phyloP scores from a whole-genome alignment of 2,113 vertebrate species.

The Heloderma charlesbogerti region DNA sequence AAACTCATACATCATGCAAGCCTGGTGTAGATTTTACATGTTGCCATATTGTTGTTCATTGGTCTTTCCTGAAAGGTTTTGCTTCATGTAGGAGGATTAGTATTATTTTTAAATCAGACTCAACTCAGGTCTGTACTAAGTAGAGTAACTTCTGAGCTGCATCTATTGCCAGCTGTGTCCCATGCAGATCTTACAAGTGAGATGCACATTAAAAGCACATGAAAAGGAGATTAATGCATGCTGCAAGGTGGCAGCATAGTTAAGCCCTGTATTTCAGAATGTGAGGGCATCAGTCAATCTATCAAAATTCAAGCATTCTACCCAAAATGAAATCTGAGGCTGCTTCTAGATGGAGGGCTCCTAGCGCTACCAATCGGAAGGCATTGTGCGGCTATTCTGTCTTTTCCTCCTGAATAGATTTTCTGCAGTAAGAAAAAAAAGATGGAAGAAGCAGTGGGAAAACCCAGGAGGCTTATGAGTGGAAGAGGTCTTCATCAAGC shows the following conservation, averaged over 20 bases:
- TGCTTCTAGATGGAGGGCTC: no score
- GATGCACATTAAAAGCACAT: neutral
- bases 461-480: no score
- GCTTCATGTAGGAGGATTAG: neutral
- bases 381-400: no score
- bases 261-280: neutral
- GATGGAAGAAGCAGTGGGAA: no score
- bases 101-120: neutral
- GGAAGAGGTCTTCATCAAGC: no score
- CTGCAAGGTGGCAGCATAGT: conserved; percentile 3
- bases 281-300: neutral
- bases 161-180: neutral
- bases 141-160: neutral
- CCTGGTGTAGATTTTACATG: neutral
- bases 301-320: neutral
- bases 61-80: neutral
- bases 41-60: neutral
- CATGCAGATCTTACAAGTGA: neutral
- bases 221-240: conserved; percentile 1
- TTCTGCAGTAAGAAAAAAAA: no score
- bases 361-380: no score
- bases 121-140: neutral
- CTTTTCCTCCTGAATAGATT: no score
- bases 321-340: neutral
- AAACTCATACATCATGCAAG: neutral